Base-by-base conservation (phyloP, 2,113 vertebrate genomes). In the Oryzias javanicus region DNA sequence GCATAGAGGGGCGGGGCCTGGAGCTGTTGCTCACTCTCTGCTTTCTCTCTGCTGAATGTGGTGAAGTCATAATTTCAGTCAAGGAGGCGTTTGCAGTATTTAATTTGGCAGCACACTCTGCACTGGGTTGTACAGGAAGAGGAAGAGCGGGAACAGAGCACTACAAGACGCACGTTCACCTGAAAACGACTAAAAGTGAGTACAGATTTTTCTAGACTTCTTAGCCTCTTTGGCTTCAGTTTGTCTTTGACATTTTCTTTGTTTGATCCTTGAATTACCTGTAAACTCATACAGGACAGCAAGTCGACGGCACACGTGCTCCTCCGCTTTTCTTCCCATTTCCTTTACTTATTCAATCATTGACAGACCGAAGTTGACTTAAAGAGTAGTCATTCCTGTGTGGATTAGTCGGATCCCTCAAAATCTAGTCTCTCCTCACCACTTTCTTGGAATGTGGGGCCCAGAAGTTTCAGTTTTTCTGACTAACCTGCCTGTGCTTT, bases 1-100 rank as follows among this genome's bases (percentile, higher is more conserved):
- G 44, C 76, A 54, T 41, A 44, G 67, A 60, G 72, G 78, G 83
- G 81, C 72, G 84, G 76, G 69, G 44, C 76, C 14, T 16, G 42
- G 70, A 75, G 60, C 52, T 62, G 47, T 62, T 49, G 48, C 53
- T 41, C 58, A 62, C 58, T 46, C 58, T 46, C 74, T 62, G 70
- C 35, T 18, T 18, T 47, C 46, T 18, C n/a, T 70, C 79, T 71
- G 53, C 53, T 71, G 72, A 79, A 67, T 58, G 64, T 62, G 65
- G 72, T 77, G 75, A 88, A 86, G 81, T 85, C 74, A 81, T 74
- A 55, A 74, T 67, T 60, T 72, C 78, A 79, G 69, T 62, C 40
- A 42, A 7, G 52, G 57, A 51, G 70, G 56, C 74, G 71, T 76
- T 77, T 77, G 60, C 64, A 71, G 52, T 57, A 48, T 69, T 79